A percentile compares a stretch with the other conserved stretches of the same genome.
Conservation (phyloP, 2,797 vertebrate genomes). For the Fundulus diaphanus region DNA sequence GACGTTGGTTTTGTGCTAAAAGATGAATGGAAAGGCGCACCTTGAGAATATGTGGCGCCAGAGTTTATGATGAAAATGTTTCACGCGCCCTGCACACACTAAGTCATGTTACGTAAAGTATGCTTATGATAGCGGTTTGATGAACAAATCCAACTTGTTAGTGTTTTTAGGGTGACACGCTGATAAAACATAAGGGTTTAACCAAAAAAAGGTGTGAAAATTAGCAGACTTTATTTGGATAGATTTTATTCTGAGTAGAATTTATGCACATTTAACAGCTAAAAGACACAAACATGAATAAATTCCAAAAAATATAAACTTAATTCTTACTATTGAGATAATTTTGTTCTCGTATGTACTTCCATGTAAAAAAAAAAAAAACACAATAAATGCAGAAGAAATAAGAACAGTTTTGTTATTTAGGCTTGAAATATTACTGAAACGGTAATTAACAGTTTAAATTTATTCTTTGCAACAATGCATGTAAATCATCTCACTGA, state of each 20-base stretch:
- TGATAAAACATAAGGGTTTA: neutral
- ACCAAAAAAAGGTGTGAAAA: neutral
- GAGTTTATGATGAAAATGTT: conserved; percentile 5
- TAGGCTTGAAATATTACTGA: no score
- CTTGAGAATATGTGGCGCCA: conserved; percentile 1
- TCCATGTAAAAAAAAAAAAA: no score
- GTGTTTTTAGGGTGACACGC: neutral
- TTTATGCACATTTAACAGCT: neutral
- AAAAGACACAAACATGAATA: neutral
- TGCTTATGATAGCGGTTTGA: neutral
- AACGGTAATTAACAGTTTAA: neutral
- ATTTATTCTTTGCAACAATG: neutral
- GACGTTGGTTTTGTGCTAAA: conserved; percentile 27
- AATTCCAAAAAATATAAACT: neutral
- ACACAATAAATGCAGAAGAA: no score
- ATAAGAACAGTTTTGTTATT: no score
- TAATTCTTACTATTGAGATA: no score
- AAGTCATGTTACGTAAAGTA: neutral
- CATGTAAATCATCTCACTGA: no score
- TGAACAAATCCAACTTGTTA: conserved; percentile 5
- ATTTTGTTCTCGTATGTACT: no score
- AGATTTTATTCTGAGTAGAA: neutral
- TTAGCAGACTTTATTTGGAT: neutral
- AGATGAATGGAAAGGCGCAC: conserved; percentile 9
- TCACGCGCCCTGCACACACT: neutral